Conservation (phyloP, 2,888 invertebrate genomes). For the Xestoiulus laeticollis region DNA sequence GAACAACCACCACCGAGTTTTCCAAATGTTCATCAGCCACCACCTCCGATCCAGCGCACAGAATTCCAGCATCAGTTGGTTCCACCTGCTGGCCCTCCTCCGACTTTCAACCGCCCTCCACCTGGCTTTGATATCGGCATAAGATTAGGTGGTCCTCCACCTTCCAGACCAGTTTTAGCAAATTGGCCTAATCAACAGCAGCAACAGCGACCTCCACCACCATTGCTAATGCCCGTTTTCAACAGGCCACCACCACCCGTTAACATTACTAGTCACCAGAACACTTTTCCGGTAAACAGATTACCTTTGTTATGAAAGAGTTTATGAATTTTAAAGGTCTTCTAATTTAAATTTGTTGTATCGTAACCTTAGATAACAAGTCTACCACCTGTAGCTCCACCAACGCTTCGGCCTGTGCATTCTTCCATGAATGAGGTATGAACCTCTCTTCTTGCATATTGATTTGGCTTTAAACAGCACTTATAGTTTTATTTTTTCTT, state of each 20-base stretch:
- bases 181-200: background rate
- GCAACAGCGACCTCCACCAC: background rate
- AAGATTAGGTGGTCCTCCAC: background rate
- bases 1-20: background rate
- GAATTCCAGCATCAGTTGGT: background rate
- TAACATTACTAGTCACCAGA: background rate
- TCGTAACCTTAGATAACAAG: background rate
- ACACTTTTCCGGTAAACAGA: slow-evolving; percentile 22
- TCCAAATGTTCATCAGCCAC: background rate
- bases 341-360: background rate
- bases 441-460: background rate
- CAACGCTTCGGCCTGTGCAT: background rate
- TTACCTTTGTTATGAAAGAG: background rate
- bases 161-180: background rate
- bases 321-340: background rate
- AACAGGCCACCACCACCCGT: slow-evolving; percentile 34
- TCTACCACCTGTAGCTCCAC: background rate
- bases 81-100: background rate
- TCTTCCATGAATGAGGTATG: background rate
- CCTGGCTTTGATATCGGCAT: background rate
- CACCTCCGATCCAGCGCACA: background rate
- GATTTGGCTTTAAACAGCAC: background rate
- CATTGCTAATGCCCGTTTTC: background rate
- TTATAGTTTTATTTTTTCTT: background rate
- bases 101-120: background rate